Evolutionary conservation across 1,140 invertebrate species (phyloP).

Genomic region (Solenopsis fugax): DNA sequence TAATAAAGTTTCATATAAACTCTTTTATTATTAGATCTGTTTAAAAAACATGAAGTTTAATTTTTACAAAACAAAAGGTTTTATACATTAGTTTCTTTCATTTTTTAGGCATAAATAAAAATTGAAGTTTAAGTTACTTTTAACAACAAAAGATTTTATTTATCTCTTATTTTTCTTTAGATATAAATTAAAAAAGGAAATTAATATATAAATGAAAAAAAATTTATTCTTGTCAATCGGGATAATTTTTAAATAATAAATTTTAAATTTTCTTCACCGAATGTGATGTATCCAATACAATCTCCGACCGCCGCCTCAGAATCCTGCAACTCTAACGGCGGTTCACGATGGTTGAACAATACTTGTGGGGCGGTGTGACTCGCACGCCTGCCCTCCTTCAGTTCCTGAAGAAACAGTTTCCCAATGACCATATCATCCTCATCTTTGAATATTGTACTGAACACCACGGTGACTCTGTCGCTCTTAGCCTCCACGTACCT

Average conservation of each 20-base stretch:
- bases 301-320: constrained; percentile 97
- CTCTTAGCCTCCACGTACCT: constrained; percentile 99
- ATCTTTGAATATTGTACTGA: constrained; percentile 99
- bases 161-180: not conserved
- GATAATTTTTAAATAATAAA: constrained; percentile 16
- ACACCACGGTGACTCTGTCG: constrained; percentile 99
- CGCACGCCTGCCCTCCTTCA: constrained; percentile 98
- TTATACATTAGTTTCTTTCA: too few species aligned
- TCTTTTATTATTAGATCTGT: not conserved
- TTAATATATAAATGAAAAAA: not conserved
- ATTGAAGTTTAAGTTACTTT: too few species aligned
- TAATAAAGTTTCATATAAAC: not conserved
- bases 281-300: constrained; percentile 99
- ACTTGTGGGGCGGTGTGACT: constrained; percentile 98
- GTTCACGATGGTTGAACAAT: constrained; percentile 97
- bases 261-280: constrained; percentile 90
- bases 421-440: constrained; percentile 99
- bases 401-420: constrained; percentile 99
- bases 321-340: constrained; percentile 97
- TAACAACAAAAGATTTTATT: not conserved
- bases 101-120: too few species aligned
- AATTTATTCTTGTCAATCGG: too few species aligned
- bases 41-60: not conserved
- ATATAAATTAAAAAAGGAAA: not conserved
- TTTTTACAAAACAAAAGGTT: too few species aligned